phyloP scores from a whole-genome alignment of 2,888 invertebrate genomes.

The Drosophila maculinotata region DNA sequence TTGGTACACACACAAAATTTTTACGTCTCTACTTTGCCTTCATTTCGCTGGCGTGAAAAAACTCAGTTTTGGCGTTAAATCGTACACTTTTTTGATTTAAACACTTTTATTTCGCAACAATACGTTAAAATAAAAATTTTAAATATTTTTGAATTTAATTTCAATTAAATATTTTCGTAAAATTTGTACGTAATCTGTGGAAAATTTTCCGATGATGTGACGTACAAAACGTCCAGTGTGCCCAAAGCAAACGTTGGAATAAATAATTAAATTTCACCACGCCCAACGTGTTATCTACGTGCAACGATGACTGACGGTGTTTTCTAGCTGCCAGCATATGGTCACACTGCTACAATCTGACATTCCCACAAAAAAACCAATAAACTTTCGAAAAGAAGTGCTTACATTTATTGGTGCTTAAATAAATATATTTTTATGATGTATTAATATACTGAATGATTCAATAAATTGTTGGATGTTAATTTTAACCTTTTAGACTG shows the following conservation, averaged over 20 bases:
- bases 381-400: not conserved
- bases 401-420: not conserved
- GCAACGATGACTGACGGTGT: slow-evolving; percentile 29
- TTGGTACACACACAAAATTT: slow-evolving; percentile 83
- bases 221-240: slow-evolving; percentile 53
- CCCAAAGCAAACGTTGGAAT: slow-evolving; percentile 48
- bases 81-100: slow-evolving; percentile 40
- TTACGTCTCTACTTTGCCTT: slow-evolving; percentile 70
- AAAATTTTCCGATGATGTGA: slow-evolving; percentile 71
- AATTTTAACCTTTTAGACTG: not conserved
- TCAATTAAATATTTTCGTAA: slow-evolving; percentile 56
- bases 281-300: slow-evolving; percentile 46
- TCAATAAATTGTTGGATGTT: not conserved
- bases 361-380: slow-evolving; percentile 8
- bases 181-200: slow-evolving; percentile 64
- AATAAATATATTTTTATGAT: too few relatives aligned
- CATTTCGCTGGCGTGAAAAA: slow-evolving; percentile 66
- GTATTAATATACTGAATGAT: too few relatives aligned
- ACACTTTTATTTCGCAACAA: slow-evolving; percentile 27
- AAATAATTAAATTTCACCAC: slow-evolving; percentile 62
- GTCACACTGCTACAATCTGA: slow-evolving; percentile 25
- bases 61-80: slow-evolving; percentile 50
- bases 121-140: slow-evolving; percentile 23
- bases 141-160: slow-evolving; percentile 43
- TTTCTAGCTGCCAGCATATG: slow-evolving; percentile 12